Percentiles rank a stretch among this genome's conserved stretches.
Conservation (phyloP, 2,797 vertebrate genomes). For the Microchirus variegatus region DNA sequence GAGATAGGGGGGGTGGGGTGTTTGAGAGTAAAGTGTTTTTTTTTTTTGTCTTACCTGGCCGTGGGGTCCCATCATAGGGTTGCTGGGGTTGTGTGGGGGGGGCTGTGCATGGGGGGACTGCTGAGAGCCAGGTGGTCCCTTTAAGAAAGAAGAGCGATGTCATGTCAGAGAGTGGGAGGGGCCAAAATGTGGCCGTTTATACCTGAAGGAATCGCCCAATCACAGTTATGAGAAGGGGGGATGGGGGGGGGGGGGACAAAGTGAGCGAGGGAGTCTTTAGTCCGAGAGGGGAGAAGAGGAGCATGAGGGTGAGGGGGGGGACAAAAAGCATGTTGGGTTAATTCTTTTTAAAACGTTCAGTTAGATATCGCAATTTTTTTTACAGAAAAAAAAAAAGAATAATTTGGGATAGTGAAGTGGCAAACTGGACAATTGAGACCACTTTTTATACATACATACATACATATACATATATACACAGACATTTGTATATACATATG, state of each 20-base stretch:
- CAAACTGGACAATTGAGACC: too few species aligned
- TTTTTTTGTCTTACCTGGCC: constrained; percentile 83
- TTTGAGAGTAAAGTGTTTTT: constrained; percentile 64
- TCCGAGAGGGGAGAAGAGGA: constrained; percentile 29
- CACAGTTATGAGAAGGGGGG: constrained; percentile 34
- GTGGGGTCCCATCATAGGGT: constrained; percentile 88
- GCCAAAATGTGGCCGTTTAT: constrained; percentile 26
- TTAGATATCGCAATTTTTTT: not conserved
- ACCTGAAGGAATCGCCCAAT: constrained; percentile 5
- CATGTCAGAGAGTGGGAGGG: constrained; percentile 77
- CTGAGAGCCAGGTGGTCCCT: constrained; percentile 87
- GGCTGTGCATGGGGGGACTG: constrained; percentile 86
- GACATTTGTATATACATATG: too few species aligned
- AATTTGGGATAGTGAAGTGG: not conserved
- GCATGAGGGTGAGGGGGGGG: constrained; percentile 19
- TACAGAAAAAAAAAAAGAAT: not conserved
- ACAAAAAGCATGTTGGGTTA: constrained; percentile 23
- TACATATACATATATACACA: too few species aligned
- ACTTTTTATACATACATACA: too few species aligned
- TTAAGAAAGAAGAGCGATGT: constrained; percentile 83
- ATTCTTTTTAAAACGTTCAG: not conserved
- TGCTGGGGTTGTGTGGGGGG: constrained; percentile 85
- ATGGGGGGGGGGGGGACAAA: constrained; percentile 3
- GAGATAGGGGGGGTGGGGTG: constrained; percentile 55
- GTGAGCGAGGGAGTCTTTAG: constrained; percentile 24